Evolutionary conservation across 1,140 invertebrate species (phyloP).

Genomic region (Cheumatopsyche charites): DNA sequence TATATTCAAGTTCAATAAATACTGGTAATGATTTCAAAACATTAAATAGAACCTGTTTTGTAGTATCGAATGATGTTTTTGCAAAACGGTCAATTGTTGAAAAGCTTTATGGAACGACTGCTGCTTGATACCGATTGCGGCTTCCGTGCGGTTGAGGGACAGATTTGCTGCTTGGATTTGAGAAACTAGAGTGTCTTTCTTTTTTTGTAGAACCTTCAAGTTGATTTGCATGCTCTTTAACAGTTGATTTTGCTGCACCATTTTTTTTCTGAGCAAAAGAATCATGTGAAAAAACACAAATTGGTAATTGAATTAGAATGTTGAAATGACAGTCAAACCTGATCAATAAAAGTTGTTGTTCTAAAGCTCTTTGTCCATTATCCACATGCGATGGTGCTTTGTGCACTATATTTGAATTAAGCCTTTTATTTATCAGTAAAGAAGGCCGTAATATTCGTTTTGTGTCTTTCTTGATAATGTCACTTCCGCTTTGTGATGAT

Average conservation of each 20-base stretch:
- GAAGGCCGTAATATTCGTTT: constrained; percentile 2
- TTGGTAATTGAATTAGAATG: neutral
- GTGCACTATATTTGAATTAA: neutral
- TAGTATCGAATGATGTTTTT: constrained; percentile 40
- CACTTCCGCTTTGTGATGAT: neutral
- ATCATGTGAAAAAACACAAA: constrained; percentile 17
- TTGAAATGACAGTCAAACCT: constrained; percentile 50
- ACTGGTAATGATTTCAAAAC: neutral
- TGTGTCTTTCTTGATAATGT: constrained; percentile 7
- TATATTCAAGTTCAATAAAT: no score
- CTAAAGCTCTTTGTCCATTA: constrained; percentile 51
- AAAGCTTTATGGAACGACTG: constrained; percentile 1
- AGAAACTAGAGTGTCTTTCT: constrained; percentile 56
- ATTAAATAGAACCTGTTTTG: constrained; percentile 35
- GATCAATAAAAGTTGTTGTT: constrained; percentile 55
- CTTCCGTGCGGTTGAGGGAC: constrained; percentile 48
- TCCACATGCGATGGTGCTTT: constrained; percentile 47
- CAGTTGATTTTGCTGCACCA: constrained; percentile 56
- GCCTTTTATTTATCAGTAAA: constrained; percentile 46
- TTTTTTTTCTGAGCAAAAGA: constrained; percentile 54
- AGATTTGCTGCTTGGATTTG: constrained; percentile 56
- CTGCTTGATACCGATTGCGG: constrained; percentile 31
- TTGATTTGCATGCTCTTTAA: constrained; percentile 57
- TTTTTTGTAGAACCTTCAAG: constrained; percentile 54
- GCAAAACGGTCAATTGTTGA: constrained; percentile 22